phyloP scores from a whole-genome alignment of 2,888 invertebrate genomes.

The Meliscaeva auricollis region DNA sequence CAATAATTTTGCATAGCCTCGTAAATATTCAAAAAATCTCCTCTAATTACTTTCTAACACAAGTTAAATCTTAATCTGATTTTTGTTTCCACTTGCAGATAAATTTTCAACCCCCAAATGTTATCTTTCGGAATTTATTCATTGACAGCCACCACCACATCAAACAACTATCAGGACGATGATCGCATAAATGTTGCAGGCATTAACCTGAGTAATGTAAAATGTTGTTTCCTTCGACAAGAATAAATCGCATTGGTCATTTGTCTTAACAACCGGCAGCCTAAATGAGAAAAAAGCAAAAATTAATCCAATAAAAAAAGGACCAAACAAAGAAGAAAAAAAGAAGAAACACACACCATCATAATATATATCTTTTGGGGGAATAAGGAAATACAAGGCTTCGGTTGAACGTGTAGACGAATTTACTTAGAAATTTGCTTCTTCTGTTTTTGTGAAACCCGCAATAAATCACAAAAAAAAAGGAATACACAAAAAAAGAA shows the following conservation, averaged over 20 bases:
- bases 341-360: constrained; percentile 16
- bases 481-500: constrained; percentile 20
- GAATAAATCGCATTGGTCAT: constrained; percentile 67
- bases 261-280: constrained; percentile 65
- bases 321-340: neutral
- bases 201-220: constrained; percentile 75
- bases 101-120: constrained; percentile 52
- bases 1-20: no score
- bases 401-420: constrained; percentile 1
- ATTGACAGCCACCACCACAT: constrained; percentile 37
- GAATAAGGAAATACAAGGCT: neutral
- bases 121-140: constrained; percentile 34
- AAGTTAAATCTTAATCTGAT: neutral
- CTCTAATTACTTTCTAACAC: neutral
- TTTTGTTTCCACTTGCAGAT: constrained; percentile 41
- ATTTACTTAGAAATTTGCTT: constrained; percentile 49
- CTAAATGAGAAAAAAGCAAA: constrained; percentile 47
- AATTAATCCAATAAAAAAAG: constrained; percentile 57
- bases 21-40: neutral
- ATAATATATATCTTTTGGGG: neutral
- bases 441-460: constrained; percentile 53
- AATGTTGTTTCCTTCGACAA: constrained; percentile 70
- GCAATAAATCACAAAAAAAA: constrained; percentile 53
- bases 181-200: constrained; percentile 82
- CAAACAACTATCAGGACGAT: constrained; percentile 43